Percentiles rank a stretch among this genome's conserved stretches.
These are phyloP conservation scores for Lichenostomus cassidix DNA, from an alignment of 2,113 vertebrate genomes.

Conservation along the genomic window DNA sequence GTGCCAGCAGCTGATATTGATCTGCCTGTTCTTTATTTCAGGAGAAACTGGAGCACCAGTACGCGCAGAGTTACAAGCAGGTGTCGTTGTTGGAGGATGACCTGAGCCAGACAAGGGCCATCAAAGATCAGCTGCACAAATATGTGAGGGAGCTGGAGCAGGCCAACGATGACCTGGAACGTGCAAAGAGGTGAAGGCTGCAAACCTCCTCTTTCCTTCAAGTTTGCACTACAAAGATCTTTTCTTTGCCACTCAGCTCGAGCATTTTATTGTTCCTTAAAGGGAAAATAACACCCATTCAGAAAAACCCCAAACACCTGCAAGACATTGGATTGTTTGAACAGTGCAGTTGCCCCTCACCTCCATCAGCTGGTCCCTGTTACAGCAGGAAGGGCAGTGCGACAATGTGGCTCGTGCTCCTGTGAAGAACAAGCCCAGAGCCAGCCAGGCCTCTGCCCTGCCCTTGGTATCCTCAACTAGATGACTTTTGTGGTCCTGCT, in stretches of 20 bases:
- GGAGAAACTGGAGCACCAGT: conserved; percentile 97
- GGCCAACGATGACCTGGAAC: conserved; percentile 97
- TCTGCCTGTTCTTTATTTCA: conserved; percentile 24
- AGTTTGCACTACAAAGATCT: neutral
- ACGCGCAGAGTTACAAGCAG: conserved; percentile 96
- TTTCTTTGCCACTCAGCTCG: neutral
- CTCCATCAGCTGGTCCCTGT: neutral
- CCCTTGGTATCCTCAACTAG: neutral
- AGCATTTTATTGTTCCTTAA: neutral
- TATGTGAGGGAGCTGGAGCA: conserved; percentile 97
- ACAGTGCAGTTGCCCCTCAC: neutral
- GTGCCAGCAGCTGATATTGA: neutral
- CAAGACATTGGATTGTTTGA: neutral
- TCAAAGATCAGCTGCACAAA: conserved; percentile 97
- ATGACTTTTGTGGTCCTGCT: neutral
- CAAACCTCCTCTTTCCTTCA: neutral
- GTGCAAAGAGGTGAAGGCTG: conserved; percentile 88
- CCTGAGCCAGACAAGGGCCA: conserved; percentile 90
- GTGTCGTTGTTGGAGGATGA: conserved; percentile 93
- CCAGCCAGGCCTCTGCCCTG: neutral
- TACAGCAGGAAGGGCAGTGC: neutral
- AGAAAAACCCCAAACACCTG: neutral
- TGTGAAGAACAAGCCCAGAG: neutral
- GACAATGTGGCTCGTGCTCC: neutral
- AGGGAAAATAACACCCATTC: neutral